Base-by-base conservation (phyloP, 2,797 vertebrate species). In the Arnoldichthys spilopterus region DNA sequence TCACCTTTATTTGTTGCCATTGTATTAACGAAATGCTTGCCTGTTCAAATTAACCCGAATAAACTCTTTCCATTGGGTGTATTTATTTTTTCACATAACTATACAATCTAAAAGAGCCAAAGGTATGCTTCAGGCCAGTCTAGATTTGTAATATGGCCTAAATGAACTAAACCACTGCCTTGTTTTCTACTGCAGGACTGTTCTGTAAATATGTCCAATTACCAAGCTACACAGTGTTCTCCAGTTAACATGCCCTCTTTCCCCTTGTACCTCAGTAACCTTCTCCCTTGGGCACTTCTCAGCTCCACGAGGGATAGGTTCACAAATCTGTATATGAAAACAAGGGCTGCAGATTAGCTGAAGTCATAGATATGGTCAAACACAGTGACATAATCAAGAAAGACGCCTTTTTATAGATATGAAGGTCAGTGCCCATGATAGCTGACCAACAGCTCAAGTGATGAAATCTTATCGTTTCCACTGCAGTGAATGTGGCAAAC, bases 171-270 rank as follows among this genome's bases (percentile, higher is more conserved):
- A 40, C 26, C 26, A n/a, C 53, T 16, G 18, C 12, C 67, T 51
- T 45, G 28, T 49, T 67, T 30, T 69, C 22, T 61, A 13, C 32
- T 70, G 32, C 20, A 28, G 3, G 15, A 51, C 43, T 53, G 34
- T 22, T 68, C 24, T 56, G 47, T 64, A 62, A 72, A 64, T 45
- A 40, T 45, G 8, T 11, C 26, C 34, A 72, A 61, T 70, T 56
- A 63, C 72, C 76, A 40, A 51, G 40, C 16, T 1, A 5, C 62
- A 64, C 15, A 13, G 18, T 30, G 11, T 4, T 22, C 66, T 61
- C 40, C 34, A n/a, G 34, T 61, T 16, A 49, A 61, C 45, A 28
- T 66, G 20, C 47, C 51, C 63, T 64, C 26, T 30, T 28, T 59
- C 28, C 56, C 56, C 24, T 16, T 24, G 56, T 16, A 26, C 18